Conservation (phyloP, 2,888 invertebrate genomes). For the Rhagonycha lutea region DNA sequence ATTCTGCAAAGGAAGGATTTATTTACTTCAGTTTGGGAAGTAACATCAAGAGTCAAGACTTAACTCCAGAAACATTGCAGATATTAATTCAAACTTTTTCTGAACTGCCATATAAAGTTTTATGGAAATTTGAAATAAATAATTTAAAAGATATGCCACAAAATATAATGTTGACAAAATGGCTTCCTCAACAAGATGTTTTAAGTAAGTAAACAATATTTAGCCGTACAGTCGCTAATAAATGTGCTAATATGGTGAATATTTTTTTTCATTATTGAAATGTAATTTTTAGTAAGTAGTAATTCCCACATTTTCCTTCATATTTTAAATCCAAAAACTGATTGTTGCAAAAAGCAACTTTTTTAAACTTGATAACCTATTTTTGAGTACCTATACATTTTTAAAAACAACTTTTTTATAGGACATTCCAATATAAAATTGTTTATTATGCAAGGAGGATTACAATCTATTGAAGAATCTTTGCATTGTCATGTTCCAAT, state of each 20-base stretch:
- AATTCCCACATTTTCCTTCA: too few species aligned
- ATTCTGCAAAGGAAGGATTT: slow-evolving; percentile 32
- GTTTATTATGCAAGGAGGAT: slow-evolving; percentile 21
- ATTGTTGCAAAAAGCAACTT: too few species aligned
- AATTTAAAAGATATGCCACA: slow-evolving; percentile 41
- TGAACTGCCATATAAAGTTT: slow-evolving; percentile 50
- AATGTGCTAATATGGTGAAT: too few species aligned
- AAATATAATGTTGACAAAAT: slow-evolving; percentile 53
- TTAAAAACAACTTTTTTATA: neutral
- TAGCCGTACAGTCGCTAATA: too few species aligned
- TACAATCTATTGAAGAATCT: neutral
- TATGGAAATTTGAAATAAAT: slow-evolving; percentile 56
- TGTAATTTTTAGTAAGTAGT: too few species aligned
- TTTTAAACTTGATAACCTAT: too few species aligned
- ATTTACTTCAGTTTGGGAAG: slow-evolving; percentile 16
- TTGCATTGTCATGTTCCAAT: neutral
- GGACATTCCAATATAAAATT: neutral
- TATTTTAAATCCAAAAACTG: too few species aligned
- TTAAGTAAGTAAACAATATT: slow-evolving; percentile 41
- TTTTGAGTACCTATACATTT: neutral
- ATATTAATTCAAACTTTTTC: slow-evolving; percentile 48
- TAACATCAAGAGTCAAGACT: slow-evolving; percentile 5
- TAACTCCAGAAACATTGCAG: slow-evolving; percentile 38
- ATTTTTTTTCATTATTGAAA: too few species aligned
- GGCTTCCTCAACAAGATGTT: slow-evolving; percentile 54